These are phyloP conservation scores for Xanthia icteritia DNA, from an alignment of 2,888 invertebrate genomes.

Conservation along the genomic window DNA sequence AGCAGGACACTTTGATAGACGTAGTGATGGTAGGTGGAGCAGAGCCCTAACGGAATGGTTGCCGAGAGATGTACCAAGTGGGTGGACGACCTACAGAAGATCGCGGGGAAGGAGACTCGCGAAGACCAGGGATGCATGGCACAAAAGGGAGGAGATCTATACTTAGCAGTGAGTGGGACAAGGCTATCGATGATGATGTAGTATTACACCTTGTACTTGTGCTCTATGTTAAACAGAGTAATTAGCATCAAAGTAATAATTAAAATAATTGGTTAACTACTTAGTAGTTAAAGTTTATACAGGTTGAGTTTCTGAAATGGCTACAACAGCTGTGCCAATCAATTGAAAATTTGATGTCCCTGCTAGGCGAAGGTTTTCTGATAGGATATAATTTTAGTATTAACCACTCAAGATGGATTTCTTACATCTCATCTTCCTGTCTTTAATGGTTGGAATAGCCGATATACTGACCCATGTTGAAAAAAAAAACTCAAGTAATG, in stretches of 20 bases:
- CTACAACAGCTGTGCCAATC: not conserved
- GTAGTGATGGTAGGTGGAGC: not conserved
- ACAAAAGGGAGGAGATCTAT: not conserved
- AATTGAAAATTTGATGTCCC: not conserved
- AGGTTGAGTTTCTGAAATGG: not conserved
- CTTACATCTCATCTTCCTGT: not conserved
- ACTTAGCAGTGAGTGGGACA: not conserved
- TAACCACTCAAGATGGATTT: not conserved
- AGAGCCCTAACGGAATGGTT: not conserved
- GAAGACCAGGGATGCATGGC: not conserved
- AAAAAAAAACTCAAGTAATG: not conserved
- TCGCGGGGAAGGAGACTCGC: not conserved
- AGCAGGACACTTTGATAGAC: not conserved
- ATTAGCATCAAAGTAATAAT: constrained; percentile 21
- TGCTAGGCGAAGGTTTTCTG: not conserved
- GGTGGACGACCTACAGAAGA: not conserved
- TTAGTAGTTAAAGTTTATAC: not conserved
- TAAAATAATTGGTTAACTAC: constrained; percentile 31
- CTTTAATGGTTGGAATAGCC: not conserved
- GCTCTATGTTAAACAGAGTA: constrained; percentile 24
- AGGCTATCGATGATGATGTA: not conserved
- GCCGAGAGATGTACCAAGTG: not conserved
- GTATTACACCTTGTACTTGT: constrained; percentile 31
- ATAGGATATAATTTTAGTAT: not conserved
- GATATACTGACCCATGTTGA: not conserved